Evolutionary conservation across 64 coral and sea anemone species (phyloP), one percentile per base, ranked within the genome.

Genomic region (Acropora tenuis): DNA sequence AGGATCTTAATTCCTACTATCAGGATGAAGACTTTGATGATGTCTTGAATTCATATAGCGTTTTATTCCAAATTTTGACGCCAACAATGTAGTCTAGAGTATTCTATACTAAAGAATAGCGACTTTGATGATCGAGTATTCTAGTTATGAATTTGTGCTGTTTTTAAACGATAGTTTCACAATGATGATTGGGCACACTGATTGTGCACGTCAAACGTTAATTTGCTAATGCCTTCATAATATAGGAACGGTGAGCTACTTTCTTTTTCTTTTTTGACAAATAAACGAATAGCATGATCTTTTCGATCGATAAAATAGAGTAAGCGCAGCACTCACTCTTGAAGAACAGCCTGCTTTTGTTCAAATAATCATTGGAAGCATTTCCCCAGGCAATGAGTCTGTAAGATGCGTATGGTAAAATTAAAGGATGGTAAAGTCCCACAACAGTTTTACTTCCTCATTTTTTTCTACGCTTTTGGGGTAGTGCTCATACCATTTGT

Each of bases 301-400:
- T 63, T 65, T 69, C 73, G 69, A 68, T 80, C 78, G 79, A 43
- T 73, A 74, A 82, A 90, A 90, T 90, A 80, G 75, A 90, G 68
- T 58, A 83, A 65, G 30, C 89, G 89, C 78, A 90, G 61, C 20
- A 57, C 79, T 53, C 79, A 52, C 40, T 82, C 61, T 82, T 57
- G 79, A 58, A 82, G 50, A 53, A 82, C 47, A 30, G 30, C 6
- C 18, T n/a, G 49, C 58, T 52, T 48, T 82, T 82, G 59, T 82
- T 82, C 16, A 82, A 82, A 82, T 58, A 61, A 15, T 50, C 50
- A 52, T 82, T 82, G 40, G 79, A 82, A 8, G 79, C 59, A 58
- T 82, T 52, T 12, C 50, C 53, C 79, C 79, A 82, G 40, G 50
- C 50, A 82, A 61, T 40, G 20, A 82, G 48, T 82, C 79, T 52